A percentile compares a stretch with the other conserved stretches of the same genome.
Conservation (phyloP, 2,888 invertebrate genomes). For the Oligia latruncula region DNA sequence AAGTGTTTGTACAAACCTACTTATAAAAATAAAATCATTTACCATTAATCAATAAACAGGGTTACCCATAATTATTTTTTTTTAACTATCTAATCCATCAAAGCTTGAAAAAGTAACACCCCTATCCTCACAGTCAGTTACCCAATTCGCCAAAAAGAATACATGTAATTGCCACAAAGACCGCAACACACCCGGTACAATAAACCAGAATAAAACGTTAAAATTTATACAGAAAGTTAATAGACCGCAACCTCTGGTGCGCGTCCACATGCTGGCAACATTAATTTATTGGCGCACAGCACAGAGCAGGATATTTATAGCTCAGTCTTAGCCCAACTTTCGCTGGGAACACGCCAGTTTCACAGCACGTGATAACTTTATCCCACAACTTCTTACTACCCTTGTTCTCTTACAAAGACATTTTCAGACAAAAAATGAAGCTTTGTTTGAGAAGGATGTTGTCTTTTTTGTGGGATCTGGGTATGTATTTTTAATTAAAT, state of each 20-base stretch:
- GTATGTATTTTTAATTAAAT: constrained; percentile 43
- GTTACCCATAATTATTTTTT: background rate
- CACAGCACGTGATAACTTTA: constrained; percentile 51
- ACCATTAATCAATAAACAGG: background rate
- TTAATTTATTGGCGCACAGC: constrained; percentile 71
- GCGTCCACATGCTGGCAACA: constrained; percentile 70
- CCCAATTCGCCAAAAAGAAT: background rate
- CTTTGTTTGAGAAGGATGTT: background rate
- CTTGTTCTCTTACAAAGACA: constrained; percentile 32
- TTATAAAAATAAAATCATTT: too few species aligned
- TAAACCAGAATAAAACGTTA: constrained; percentile 42
- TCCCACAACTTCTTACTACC: constrained; percentile 47
- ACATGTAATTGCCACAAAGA: background rate
- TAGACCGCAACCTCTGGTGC: constrained; percentile 67
- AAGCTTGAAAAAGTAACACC: constrained; percentile 1
- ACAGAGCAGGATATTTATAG: constrained; percentile 66
- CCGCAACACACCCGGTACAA: constrained; percentile 15
- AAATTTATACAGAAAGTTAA: constrained; percentile 67
- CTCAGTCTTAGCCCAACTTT: constrained; percentile 66
- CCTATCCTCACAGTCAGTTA: background rate
- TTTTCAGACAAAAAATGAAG: background rate
- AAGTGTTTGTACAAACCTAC: too few species aligned
- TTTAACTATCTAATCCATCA: background rate
- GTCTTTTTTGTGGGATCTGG: constrained; percentile 1
- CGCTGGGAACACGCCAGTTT: constrained; percentile 46